Percentiles rank a stretch among this genome's conserved stretches.
phyloP scores from a whole-genome alignment of 2,888 invertebrate species.

The Caenorhabditis sp. region DNA sequence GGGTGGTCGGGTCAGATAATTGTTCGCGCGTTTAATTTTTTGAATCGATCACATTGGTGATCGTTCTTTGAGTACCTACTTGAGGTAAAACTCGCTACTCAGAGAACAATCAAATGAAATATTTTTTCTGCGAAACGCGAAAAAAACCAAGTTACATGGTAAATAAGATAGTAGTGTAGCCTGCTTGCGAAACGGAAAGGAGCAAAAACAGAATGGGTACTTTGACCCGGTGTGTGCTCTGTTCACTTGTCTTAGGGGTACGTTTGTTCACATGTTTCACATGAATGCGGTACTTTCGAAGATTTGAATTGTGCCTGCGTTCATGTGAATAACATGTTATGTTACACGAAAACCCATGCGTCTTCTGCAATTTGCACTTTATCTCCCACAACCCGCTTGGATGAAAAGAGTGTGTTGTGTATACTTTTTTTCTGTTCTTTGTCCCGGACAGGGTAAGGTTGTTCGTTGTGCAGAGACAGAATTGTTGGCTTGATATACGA shows the following conservation, averaged over 20 bases:
- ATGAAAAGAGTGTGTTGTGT: background rate
- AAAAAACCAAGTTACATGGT: no score
- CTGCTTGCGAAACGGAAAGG: no score
- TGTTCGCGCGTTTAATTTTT: no score
- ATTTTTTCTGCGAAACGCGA: no score
- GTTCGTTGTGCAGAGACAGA: background rate
- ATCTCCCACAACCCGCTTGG: background rate
- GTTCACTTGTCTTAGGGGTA: no score
- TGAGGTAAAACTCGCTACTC: no score
- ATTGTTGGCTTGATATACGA: background rate
- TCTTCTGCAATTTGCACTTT: background rate
- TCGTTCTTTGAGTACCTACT: no score
- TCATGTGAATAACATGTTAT: background rate
- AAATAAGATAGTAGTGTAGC: no score
- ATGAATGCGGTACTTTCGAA: background rate
- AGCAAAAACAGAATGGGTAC: background rate
- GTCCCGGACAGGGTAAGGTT: background rate
- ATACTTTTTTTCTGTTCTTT: background rate
- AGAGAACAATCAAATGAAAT: no score
- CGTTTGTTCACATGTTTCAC: background rate
- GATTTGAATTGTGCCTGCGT: background rate
- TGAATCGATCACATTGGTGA: no score
- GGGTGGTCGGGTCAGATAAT: background rate
- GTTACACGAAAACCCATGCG: background rate
- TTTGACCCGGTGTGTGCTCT: background rate